A percentile compares a stretch with the other conserved stretches of the same genome.
phyloP scores from a whole-genome alignment of 2,888 invertebrate genomes.

The Lacanobia oleracea region DNA sequence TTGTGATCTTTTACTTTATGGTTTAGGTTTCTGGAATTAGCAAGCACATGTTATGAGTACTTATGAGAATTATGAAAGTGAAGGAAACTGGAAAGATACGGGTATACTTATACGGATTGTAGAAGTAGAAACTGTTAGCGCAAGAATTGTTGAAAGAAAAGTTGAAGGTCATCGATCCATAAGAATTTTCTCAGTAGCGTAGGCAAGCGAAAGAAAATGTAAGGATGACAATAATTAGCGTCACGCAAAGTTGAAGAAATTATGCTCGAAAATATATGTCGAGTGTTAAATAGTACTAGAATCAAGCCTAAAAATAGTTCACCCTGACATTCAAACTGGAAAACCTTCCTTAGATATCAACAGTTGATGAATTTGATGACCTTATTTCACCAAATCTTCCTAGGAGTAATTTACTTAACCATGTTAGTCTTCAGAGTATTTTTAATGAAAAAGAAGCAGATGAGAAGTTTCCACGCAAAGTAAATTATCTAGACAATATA shows the following conservation, averaged over 20 bases:
- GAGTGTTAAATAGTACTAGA: neutral
- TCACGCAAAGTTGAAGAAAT: constrained; percentile 16
- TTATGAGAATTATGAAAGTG: constrained; percentile 47
- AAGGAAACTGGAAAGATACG: constrained; percentile 34
- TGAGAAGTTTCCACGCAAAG: constrained; percentile 46
- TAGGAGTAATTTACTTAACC: constrained; percentile 7
- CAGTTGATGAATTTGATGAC: constrained; percentile 1
- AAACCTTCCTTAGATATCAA: neutral
- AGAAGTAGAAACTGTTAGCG: constrained; percentile 28
- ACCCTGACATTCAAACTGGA: neutral
- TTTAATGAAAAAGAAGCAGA: constrained; percentile 33
- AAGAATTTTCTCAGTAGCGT: constrained; percentile 17
- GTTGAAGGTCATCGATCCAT: constrained; percentile 40
- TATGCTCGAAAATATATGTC: neutral
- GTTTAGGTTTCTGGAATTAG: constrained; percentile 50
- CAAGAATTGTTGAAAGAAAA: constrained; percentile 39
- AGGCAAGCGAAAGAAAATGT: constrained; percentile 13
- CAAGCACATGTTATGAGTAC: constrained; percentile 32
- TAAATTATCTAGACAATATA: constrained; percentile 48
- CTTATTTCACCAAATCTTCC: neutral
- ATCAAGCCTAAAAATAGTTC: neutral
- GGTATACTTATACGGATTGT: constrained; percentile 32
- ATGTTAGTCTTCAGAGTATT: neutral
- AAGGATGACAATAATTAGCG: constrained; percentile 11
- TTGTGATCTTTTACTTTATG: constrained; percentile 36